phyloP scores from a whole-genome alignment of 2,797 vertebrate species.

The Pangasius macronema region DNA sequence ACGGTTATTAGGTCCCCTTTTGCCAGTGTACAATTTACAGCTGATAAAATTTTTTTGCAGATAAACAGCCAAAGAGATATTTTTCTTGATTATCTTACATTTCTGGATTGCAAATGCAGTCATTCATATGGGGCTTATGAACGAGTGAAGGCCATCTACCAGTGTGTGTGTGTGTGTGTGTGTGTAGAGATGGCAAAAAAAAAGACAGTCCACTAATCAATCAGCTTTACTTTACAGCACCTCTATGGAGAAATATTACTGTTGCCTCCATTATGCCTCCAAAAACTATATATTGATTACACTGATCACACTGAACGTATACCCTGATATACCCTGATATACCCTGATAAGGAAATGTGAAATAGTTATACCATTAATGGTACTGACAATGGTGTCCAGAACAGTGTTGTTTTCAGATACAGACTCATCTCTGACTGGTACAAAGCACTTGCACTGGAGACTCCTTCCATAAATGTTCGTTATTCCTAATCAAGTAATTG shows the following conservation, averaged over 20 bases:
- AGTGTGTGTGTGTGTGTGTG: conserved; percentile 2
- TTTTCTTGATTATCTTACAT: conserved; percentile 1
- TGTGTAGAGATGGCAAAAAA: neutral
- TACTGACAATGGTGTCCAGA: neutral
- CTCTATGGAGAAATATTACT: neutral
- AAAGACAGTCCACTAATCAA: neutral
- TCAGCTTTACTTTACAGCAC: neutral
- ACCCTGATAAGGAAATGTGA: neutral
- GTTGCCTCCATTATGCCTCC: neutral
- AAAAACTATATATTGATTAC: neutral
- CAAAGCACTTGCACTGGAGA: neutral
- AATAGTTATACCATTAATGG: neutral
- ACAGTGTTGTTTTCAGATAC: neutral
- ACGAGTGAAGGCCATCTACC: neutral
- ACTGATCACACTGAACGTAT: neutral
- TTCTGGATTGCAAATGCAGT: conserved; percentile 23
- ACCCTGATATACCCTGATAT: no score
- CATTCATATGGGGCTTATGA: conserved; percentile 17
- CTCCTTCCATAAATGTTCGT: neutral
- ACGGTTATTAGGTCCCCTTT: neutral
- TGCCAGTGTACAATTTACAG: conserved; percentile 27
- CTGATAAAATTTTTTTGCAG: conserved; percentile 22
- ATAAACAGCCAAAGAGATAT: neutral
- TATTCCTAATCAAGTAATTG: neutral
- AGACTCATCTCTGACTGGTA: neutral